Evolutionary conservation across 2,888 invertebrate species (phyloP), one percentile per base, ranked within the genome.

Genomic region (Apamea sordens): DNA sequence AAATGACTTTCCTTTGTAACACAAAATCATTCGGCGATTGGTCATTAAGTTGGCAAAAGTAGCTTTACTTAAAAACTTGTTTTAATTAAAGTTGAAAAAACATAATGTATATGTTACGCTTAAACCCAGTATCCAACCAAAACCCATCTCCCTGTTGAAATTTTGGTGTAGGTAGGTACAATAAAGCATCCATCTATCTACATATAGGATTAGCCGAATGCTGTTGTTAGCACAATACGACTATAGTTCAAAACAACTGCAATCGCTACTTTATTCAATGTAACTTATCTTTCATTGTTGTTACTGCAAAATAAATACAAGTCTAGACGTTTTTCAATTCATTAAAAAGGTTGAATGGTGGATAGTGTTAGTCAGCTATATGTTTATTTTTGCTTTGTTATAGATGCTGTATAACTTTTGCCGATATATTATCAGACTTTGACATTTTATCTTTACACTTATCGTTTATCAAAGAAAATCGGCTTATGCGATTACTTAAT

Each of bases 401-500:
- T 10, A 11, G 2, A 56, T 73, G 64, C 44, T 68, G 56, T 32
- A 56, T 73, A 32, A 18, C 24, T 36, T 24, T 18, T 53, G 1
- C 44, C 50, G 10, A 59, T 59, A 73, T 24, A 32, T 56, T 79
- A 73, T 61, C 67, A 28, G 67, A 24, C 15, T 76, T 63, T 67
- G 63, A 53, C 36, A 63, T 73, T 70, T 56, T 69, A 67, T 78
- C 67, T 65, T 56, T n/a, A 63, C 50, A 47, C 11, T 72, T 59
- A 44, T 65, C 68, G 56, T 67, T 86, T 76, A 71, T 86, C 76
- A 63, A 79, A 74, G n/a, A 63, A 83, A 83, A 75, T 80, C 80
- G 74, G 84, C 74, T 86, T 86, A 83, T 72, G 28, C 11, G 86
- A 83, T 86, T 75, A 69, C 80, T 18, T 83, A 85, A 85, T 83